A percentile compares a stretch with the other conserved stretches of the same genome.
Evolutionary conservation across 2,797 vertebrate species (phyloP).

Genomic region (Oreonectes daqikongensis): DNA sequence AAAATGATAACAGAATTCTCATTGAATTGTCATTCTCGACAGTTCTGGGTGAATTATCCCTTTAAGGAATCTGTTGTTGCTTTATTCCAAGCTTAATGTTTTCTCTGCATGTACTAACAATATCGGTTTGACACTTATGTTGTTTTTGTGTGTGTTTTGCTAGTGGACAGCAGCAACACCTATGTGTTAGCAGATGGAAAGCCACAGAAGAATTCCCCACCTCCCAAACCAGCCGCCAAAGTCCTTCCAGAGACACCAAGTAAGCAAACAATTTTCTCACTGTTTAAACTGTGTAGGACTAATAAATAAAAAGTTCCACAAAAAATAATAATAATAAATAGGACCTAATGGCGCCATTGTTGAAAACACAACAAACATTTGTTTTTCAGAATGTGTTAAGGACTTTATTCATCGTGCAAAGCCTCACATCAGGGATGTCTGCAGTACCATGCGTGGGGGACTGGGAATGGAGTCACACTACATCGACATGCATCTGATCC

Average conservation of each 20-base stretch:
- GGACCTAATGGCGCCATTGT: neutral
- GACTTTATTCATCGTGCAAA: conserved; percentile 71
- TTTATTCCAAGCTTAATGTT: neutral
- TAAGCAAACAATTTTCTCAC: conserved; percentile 60
- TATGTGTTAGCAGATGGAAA: conserved; percentile 26
- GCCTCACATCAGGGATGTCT: conserved; percentile 67
- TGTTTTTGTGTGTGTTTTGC: neutral
- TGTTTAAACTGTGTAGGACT: neutral
- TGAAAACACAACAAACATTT: neutral
- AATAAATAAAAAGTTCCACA: no score
- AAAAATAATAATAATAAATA: no score
- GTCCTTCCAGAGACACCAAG: conserved; percentile 64
- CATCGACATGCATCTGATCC: conserved; percentile 74
- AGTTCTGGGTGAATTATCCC: no score
- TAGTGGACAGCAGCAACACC: neutral
- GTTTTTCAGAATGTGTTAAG: conserved; percentile 77
- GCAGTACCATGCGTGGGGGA: conserved; percentile 66
- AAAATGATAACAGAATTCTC: no score
- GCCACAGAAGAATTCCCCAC: conserved; percentile 43
- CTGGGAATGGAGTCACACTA: conserved; percentile 73
- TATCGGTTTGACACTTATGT: neutral
- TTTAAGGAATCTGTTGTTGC: no score
- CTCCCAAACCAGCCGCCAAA: conserved; percentile 26
- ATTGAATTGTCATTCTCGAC: no score
- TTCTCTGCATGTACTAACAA: neutral